Base-by-base conservation (phyloP, 2,113 vertebrate species). In the Vimba vimba region DNA sequence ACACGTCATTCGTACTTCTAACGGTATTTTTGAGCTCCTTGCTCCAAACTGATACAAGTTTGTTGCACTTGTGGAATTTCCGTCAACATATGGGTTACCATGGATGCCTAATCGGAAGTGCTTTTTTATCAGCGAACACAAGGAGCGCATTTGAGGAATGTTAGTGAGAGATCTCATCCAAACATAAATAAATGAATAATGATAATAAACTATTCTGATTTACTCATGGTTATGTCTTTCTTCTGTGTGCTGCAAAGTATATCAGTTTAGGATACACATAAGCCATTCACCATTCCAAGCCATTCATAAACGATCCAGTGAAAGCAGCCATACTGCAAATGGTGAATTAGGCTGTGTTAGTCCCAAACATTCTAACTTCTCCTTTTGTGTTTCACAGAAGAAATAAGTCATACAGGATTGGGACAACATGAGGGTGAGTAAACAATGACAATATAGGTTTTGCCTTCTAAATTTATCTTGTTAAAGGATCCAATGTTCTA, bases 61-160 rank as follows among this genome's bases (percentile, higher is more conserved):
- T 82, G 62, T 62, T 79, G 57, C 23, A 79, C 17, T 19, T 69
- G 45, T 2, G 74, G 74, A 27, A 33, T 55, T 77, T 82, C 60
- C 79, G 62, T 68, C 45, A 82, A 82, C 79, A 68, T 0, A 50
- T 13, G 3, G 45, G 79, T 82, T 50, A 11, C 43, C 62, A 82
- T 82, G 64, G 79, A 30, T 30, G n/a, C 62, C n/a, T 10, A 66
- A 19, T 17, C 79, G 79, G 79, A 81, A 81, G 43, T 27, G 78
- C 23, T 45, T 43, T 43, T 36, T 36, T 47, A 7, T 74, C 71
- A 47, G 39, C 43, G 3, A 47, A 74, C 71, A 23, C 47, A 19
- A 21, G 73, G 43, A 75, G 39, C 5, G 6, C 43, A 23, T 47
- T 74, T 73, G 9, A 39, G 23, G 6, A 47, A 6, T 6, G 71